A percentile compares a stretch with the other conserved stretches of the same genome.
Evolutionary conservation across 2,888 invertebrate species (phyloP).

Genomic region (Kuschelorhynchus macadamiae): DNA sequence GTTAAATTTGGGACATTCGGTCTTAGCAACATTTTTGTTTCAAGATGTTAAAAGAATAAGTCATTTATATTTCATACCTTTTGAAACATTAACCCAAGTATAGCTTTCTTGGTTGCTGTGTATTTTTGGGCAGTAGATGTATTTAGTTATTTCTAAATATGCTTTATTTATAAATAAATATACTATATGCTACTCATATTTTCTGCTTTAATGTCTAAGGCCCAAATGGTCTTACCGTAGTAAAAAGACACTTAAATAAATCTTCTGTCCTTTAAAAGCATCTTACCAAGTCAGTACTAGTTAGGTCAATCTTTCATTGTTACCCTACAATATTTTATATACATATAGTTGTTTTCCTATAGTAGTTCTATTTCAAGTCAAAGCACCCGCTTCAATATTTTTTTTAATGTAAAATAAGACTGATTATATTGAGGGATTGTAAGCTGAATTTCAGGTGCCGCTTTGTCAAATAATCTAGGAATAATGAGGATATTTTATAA

Average conservation of each 20-base stretch:
- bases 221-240: too few species aligned
- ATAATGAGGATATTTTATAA: too few species aligned
- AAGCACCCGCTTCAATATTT: slow-evolving; percentile 40
- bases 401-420: slow-evolving; percentile 25
- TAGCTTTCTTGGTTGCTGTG: slow-evolving; percentile 1
- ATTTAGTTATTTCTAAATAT: background rate
- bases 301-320: slow-evolving; percentile 27
- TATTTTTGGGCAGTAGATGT: background rate
- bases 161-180: too few species aligned
- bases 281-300: slow-evolving; percentile 25
- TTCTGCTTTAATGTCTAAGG: background rate
- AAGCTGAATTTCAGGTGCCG: slow-evolving; percentile 5
- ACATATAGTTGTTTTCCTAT: slow-evolving; percentile 28
- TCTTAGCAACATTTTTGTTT: slow-evolving; percentile 25
- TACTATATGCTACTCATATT: background rate
- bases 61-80: slow-evolving; percentile 27
- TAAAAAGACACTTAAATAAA: too few species aligned
- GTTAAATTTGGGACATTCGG: slow-evolving; percentile 38
- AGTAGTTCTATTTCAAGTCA: slow-evolving; percentile 27
- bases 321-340: slow-evolving; percentile 31
- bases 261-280: background rate
- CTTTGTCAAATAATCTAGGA: slow-evolving; percentile 11
- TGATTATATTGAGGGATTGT: slow-evolving; percentile 22
- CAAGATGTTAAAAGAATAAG: slow-evolving; percentile 21
- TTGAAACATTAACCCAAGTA: slow-evolving; percentile 13